Conservation (phyloP, 2,797 vertebrate genomes). For the Staurois parvus region DNA sequence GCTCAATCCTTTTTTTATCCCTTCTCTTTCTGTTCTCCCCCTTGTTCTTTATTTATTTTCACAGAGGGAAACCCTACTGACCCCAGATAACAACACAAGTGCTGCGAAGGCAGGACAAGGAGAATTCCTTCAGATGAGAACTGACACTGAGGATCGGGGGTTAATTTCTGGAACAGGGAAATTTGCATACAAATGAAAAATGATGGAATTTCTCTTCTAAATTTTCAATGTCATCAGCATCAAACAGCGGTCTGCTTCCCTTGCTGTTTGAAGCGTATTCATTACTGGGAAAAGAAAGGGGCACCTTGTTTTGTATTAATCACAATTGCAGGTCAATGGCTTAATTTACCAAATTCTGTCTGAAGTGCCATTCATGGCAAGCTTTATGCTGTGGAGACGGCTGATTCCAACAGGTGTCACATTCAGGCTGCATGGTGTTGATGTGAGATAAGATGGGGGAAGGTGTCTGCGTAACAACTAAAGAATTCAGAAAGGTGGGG, state of each 20-base stretch:
- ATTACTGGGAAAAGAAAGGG: conserved; percentile 90
- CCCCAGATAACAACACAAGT: conserved; percentile 75
- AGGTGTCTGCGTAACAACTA: not conserved
- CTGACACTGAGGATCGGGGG: conserved; percentile 94
- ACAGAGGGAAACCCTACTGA: conserved; percentile 75
- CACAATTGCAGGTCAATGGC: conserved; percentile 94
- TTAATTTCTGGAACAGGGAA: conserved; percentile 98
- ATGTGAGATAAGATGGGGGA: conserved; percentile 8
- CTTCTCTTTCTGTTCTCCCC: conserved; percentile 65
- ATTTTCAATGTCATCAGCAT: conserved; percentile 98
- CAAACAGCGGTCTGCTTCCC: conserved; percentile 84
- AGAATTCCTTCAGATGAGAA: conserved; percentile 92
- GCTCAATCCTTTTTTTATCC: conserved; percentile 35
- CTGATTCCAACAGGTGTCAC: conserved; percentile 26
- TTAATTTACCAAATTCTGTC: conserved; percentile 94
- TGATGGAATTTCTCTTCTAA: conserved; percentile 94
- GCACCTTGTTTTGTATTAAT: conserved; percentile 98
- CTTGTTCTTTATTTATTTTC: conserved; percentile 67
- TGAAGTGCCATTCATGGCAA: conserved; percentile 80
- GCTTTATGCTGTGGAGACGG: conserved; percentile 39
- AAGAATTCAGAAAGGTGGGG: too few relatives aligned
- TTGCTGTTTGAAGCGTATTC: conserved; percentile 91
- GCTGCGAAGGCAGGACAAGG: conserved; percentile 73
- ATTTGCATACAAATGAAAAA: conserved; percentile 99
- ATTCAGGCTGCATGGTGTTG: conserved; percentile 1